Base-by-base conservation (phyloP, 2,113 vertebrate species). In the Uropsilus gracilis region DNA sequence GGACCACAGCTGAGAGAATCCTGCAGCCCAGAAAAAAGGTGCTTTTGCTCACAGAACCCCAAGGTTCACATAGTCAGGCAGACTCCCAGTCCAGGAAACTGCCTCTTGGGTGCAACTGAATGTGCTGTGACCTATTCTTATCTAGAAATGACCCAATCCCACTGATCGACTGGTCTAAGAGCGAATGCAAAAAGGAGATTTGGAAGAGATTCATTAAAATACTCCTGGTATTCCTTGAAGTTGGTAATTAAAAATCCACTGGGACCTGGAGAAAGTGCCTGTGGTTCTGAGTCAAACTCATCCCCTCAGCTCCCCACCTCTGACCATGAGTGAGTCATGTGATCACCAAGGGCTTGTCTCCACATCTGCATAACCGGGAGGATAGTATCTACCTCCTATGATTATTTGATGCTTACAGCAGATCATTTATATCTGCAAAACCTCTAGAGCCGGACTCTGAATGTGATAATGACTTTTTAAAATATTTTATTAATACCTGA, bases 1-100 rank as follows among this genome's bases (percentile, higher is more conserved):
- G 37, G 26, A 6, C 0, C 1, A 3, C 0, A 1, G 8, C 18
- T 22, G n/a, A 46, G 34, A 37, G 37, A 64, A 32, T 16, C 16
- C 8, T 64, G 26, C 26, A 32, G 18, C 44, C 30, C 57, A 20
- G 16, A 63, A 17, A 12, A 9, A 61, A 30, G 66, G n/a, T 1
- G 4, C 7, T 13, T 42, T 7, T 9, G 69, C 13, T 64, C 34
- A 18, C 10, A 30, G 66, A 66, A 34, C 57, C 28, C 18, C 11
- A 8, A 37, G 37, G 32, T 20, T 11, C 2, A 12, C 11, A 2
- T 18, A 10, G 6, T 16, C 9, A 42, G 78, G 80, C 26, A 55
- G 63, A 48, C 37, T 26, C 32, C 10, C 73, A 80, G 30, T 50
- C 30, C 64, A 39, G 55, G 86, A 11, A 57, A 20, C 26, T 44